Evolutionary conservation across 2,113 vertebrate species (phyloP), one percentile per base, ranked within the genome.

Genomic region (Regulus satrapa): DNA sequence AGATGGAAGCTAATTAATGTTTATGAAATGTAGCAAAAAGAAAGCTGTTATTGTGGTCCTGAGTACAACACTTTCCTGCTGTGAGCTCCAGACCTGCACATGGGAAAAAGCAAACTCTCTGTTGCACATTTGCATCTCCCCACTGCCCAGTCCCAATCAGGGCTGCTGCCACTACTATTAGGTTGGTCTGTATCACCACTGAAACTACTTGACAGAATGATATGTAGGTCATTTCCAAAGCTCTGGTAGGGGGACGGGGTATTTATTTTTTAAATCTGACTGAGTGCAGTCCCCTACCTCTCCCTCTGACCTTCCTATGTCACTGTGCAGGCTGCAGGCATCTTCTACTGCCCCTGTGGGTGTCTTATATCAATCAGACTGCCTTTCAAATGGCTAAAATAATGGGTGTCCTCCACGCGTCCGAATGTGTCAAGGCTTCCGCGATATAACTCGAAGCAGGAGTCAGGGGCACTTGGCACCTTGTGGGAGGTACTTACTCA

Each of bases 281-380:
- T 54, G 67, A 38, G 48, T 8, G 18, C 64, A 21, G 74, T 84
- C 46, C 51, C 92, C 74, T 89, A 40, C 79, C 48, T 94, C 52
- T 96, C 66, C 36, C 38, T 93, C 83, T 96, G 96, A 95, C 95
- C 96, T 97, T 97, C 88, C 76, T 17, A 5, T 92, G 95, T 95
- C 87, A 72, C 76, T 46, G 83, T 8, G 13, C 78, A 86, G 83
- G 12, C 93, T 94, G 84, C 92, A 93, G 52, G 74, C 95, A 68
- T 89, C 92, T 93, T 79, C 91, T 90, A 87, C 78, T 94, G 83
- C 83, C 93, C 96, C 96, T 96, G 66, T 85, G 95, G 93, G 96
- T 94, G 88, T 49, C 74, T 94, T 97, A 95, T 92, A 95, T 96
- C 95, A 95, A 93, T 96, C 95, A 96, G 77, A 45, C 62, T 95